Evolutionary conservation across 2,797 vertebrate species (phyloP), one percentile per base, ranked within the genome.

Genomic region (Myoxocephalus aenaeus): DNA sequence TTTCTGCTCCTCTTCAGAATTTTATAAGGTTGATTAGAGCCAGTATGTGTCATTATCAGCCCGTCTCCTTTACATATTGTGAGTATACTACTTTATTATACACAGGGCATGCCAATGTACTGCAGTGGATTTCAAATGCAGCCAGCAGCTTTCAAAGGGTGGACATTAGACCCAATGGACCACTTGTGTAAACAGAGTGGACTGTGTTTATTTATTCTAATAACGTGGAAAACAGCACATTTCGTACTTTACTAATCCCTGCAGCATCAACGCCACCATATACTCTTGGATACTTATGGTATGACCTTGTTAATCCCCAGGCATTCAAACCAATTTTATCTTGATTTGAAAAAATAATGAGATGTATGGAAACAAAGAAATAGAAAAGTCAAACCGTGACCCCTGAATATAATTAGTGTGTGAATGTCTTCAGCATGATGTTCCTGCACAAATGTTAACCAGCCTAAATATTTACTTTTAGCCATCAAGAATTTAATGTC

Each of bases 1-100:
- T 95, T 95, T 96, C 95, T 94, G 92, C 93, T 93, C 94, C 93
- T 95, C 93, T 84, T 93, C 93, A 90, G 92, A 94, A 93, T 93
- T 95, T 91, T 90, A 90, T 79, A 83, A 91, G 94, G 90, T 90
- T 90, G 90, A 90, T 91, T 86, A 90, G 73, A 90, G 86, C 71
- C 87, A 78, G 65, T 53, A 86, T 83, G 83, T 88, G 76, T 91
- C 90, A 92, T 92, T 92, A 93, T 90, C 85, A 73, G 64, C 68
- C 73, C 44, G 72, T 78, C 84, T 83, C 72, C 77, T 75, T 82
- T 79, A 69, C 81, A 82, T 76, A 88, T 84, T 82, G 29, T 65
- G 79, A 86, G 75, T 80, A 63, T 81, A 76, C 65, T 80, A 46
- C 58, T 71, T 87, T 85, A 89, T 89, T 92, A 87, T 84, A 84